Conservation (phyloP, 2,888 invertebrate species). For the Netelia fuscicornis region DNA sequence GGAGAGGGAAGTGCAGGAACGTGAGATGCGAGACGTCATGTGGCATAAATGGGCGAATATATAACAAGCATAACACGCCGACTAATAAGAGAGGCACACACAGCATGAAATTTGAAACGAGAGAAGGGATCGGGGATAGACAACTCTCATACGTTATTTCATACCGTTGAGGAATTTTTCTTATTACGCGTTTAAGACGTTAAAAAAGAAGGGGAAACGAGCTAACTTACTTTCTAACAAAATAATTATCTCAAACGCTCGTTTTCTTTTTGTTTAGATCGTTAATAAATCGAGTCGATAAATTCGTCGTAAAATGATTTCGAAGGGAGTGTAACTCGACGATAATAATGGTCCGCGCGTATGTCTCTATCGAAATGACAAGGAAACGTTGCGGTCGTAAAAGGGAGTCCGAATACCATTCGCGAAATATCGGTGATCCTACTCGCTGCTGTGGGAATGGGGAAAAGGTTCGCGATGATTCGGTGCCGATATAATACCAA, state of each 20-base stretch:
- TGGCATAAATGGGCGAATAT: slow-evolving; percentile 19
- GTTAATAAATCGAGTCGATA: neutral
- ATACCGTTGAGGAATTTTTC: slow-evolving; percentile 63
- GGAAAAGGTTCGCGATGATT: slow-evolving; percentile 58
- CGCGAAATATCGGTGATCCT: slow-evolving; percentile 27
- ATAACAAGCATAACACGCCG: slow-evolving; percentile 28
- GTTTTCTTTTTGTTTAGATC: too few relatives aligned
- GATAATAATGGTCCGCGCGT: neutral
- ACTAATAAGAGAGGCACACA: slow-evolving; percentile 41
- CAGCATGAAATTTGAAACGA: slow-evolving; percentile 59
- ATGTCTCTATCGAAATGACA: neutral
- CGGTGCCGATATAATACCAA: slow-evolving; percentile 53
- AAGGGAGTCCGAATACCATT: slow-evolving; percentile 25
- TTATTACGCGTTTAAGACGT: slow-evolving; percentile 60
- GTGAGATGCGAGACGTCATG: slow-evolving; percentile 4
- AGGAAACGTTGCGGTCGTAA: slow-evolving; percentile 6
- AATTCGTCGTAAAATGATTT: neutral
- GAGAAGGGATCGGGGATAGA: slow-evolving; percentile 49
- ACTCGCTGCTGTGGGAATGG: slow-evolving; percentile 7
- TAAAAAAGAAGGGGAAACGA: too few relatives aligned
- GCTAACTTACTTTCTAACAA: too few relatives aligned
- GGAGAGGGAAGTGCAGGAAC: neutral
- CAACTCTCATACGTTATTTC: slow-evolving; percentile 60
- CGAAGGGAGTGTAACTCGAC: neutral
- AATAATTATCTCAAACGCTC: too few relatives aligned